Conservation (phyloP, 2,113 vertebrate genomes). For the Cnemophilus loriae region DNA sequence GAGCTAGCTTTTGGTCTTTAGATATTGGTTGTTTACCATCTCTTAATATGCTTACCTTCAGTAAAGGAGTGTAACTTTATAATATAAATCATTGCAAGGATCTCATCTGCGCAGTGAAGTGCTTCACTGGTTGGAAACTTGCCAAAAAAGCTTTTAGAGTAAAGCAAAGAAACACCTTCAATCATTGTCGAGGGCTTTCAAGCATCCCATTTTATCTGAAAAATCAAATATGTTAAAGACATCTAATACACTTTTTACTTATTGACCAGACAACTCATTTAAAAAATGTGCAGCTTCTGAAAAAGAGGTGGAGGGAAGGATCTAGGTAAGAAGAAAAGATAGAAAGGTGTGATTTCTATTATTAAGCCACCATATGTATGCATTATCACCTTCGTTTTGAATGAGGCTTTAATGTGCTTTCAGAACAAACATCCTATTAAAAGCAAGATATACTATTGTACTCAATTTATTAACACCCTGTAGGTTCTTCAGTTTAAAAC, state of each 20-base stretch:
- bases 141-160: constrained; percentile 3
- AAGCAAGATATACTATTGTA: constrained; percentile 16
- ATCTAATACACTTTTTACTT: neutral
- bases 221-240: constrained; percentile 7
- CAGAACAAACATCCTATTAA: constrained; percentile 39
- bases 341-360: constrained; percentile 23
- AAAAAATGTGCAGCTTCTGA: neutral
- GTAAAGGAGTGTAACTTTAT: neutral
- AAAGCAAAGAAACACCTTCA: neutral
- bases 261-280: constrained; percentile 28
- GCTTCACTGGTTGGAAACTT: neutral
- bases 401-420: constrained; percentile 29
- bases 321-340: neutral
- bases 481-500: neutral
- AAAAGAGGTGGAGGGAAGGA: neutral
- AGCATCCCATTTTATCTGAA: constrained; percentile 5
- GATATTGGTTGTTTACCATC: neutral
- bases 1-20: neutral
- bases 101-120: neutral
- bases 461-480: constrained; percentile 39
- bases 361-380: neutral
- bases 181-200: neutral
- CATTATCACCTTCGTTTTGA: constrained; percentile 18
- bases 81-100: neutral
- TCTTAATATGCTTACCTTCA: neutral